Percentiles rank a stretch among this genome's conserved stretches.
Evolutionary conservation across 2,113 vertebrate genomes (phyloP).

Genomic region (Petrocephalus microphthalmus): DNA sequence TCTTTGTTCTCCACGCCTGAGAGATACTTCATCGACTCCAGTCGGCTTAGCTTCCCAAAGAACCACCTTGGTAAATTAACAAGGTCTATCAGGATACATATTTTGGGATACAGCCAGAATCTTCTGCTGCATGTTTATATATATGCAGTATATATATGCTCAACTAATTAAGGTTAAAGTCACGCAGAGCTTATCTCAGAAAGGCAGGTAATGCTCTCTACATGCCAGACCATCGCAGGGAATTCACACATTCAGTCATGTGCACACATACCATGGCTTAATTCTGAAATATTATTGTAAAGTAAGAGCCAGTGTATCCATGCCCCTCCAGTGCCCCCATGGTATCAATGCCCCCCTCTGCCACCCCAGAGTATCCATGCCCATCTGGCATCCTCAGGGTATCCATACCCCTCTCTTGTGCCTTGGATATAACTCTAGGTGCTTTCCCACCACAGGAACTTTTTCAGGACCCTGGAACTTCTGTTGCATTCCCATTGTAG

Average conservation of each 20-base stretch:
- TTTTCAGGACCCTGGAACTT: not conserved
- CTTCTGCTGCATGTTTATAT: not conserved
- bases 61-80: slow-evolving; percentile 46
- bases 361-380: too few species aligned
- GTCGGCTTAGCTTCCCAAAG: slow-evolving; percentile 52
- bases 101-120: not conserved
- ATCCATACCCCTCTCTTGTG: too few species aligned
- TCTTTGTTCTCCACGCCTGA: slow-evolving; percentile 32
- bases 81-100: not conserved
- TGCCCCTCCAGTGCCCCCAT: too few species aligned
- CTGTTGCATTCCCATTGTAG: not conserved
- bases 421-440: not conserved
- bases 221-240: too few species aligned
- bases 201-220: not conserved
- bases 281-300: not conserved
- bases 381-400: too few species aligned
- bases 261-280: not conserved
- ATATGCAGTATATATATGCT: not conserved
- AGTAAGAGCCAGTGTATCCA: not conserved
- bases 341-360: too few species aligned
- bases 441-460: too few species aligned
- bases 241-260: not conserved
- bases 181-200: not conserved
- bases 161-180: not conserved
- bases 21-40: slow-evolving; percentile 42